phyloP scores from a whole-genome alignment of 2,888 invertebrate species.

The Patella ulyssiponensis region DNA sequence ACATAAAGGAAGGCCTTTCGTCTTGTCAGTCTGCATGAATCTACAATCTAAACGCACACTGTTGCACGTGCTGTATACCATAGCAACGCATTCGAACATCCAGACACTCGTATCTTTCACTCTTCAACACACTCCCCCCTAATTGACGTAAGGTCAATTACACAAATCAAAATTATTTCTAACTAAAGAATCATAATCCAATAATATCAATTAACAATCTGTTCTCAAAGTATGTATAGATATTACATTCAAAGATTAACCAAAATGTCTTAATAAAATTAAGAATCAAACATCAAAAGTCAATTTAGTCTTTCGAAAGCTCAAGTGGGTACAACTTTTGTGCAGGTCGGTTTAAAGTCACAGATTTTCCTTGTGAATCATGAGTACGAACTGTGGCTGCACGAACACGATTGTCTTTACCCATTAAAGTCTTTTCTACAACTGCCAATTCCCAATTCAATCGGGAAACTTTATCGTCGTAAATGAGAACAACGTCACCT shows the following conservation, averaged over 20 bases:
- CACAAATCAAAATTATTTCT: background rate
- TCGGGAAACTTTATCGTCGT: background rate
- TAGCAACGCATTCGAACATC: too few species aligned
- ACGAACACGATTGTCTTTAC: background rate
- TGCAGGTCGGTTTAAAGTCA: background rate
- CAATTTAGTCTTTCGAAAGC: background rate
- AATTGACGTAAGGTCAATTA: slow-evolving; percentile 4
- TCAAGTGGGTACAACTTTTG: background rate
- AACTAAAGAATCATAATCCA: background rate
- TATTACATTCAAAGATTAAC: too few species aligned
- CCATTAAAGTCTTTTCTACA: background rate
- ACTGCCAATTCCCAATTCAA: background rate
- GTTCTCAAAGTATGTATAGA: too few species aligned
- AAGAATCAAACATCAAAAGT: background rate
- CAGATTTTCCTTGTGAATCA: background rate
- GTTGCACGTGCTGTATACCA: too few species aligned
- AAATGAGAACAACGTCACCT: background rate
- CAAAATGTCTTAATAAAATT: too few species aligned
- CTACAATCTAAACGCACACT: too few species aligned
- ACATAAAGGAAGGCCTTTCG: too few species aligned
- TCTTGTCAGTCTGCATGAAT: too few species aligned
- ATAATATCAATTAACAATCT: too few species aligned
- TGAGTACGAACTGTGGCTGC: background rate
- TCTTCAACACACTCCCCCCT: background rate
- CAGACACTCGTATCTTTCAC: too few species aligned